These are phyloP conservation scores for Vesta saturnalis DNA, from an alignment of 2,888 invertebrate species.

Conservation along the genomic window DNA sequence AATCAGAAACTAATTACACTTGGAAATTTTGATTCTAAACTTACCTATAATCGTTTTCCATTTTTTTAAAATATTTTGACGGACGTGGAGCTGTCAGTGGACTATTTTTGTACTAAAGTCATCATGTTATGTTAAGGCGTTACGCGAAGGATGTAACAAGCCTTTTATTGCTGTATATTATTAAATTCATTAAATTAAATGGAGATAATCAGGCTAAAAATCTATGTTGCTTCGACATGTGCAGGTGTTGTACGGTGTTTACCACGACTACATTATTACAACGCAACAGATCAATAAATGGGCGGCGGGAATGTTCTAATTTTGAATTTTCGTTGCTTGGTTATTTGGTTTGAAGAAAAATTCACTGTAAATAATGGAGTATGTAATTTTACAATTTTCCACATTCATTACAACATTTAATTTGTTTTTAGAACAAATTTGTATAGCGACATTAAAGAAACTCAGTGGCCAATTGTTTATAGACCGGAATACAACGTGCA, in stretches of 20 bases:
- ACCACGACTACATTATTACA: neutral
- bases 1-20: neutral
- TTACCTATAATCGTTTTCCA: neutral
- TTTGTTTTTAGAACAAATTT: conserved; percentile 50
- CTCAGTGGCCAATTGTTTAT: conserved; percentile 84
- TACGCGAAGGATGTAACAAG: too few relatives aligned
- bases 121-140: neutral
- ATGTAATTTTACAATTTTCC: conserved; percentile 25
- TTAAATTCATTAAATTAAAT: neutral
- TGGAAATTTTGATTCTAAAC: neutral
- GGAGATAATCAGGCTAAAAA: neutral
- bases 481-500: conserved; percentile 81
- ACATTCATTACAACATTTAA: neutral
- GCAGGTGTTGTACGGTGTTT: neutral
- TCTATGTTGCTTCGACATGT: neutral
- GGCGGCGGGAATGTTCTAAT: conserved; percentile 20
- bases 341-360: neutral
- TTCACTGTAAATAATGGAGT: conserved; percentile 36
- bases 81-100: conserved; percentile 16
- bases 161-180: too few relatives aligned
- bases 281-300: conserved; percentile 24
- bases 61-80: conserved; percentile 17
- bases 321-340: neutral
- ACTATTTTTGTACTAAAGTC: conserved; percentile 11
- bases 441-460: conserved; percentile 66